Conservation (phyloP, 2,797 vertebrate species). For the Amblyraja radiata region DNA sequence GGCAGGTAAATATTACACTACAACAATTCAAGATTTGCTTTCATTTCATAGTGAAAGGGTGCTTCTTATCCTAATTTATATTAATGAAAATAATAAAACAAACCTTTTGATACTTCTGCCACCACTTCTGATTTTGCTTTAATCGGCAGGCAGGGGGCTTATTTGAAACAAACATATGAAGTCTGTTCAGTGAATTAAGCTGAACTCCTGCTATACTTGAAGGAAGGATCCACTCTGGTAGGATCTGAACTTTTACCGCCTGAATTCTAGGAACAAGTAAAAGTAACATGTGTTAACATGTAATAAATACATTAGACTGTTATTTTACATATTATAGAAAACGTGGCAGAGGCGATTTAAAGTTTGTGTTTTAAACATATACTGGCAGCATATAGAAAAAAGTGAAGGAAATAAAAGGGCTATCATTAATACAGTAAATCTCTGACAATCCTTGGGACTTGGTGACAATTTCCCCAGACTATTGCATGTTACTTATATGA, state of each 20-base stretch:
- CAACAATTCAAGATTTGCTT: neutral
- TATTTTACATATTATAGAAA: neutral
- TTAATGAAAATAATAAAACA: constrained; percentile 35
- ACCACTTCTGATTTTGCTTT: constrained; percentile 66
- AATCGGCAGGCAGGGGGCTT: constrained; percentile 60
- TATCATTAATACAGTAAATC: neutral
- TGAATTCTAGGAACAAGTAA: constrained; percentile 66
- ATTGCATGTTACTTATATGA: too few species aligned
- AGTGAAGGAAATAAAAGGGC: neutral
- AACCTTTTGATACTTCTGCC: constrained; percentile 82
- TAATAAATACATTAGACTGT: neutral
- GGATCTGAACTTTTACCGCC: constrained; percentile 92
- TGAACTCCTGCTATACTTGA: constrained; percentile 81
- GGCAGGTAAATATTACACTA: neutral
- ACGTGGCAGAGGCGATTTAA: neutral
- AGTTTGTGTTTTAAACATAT: neutral
- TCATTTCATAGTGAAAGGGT: constrained; percentile 45
- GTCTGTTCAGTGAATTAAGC: constrained; percentile 67
- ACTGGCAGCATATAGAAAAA: neutral
- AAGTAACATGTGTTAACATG: neutral
- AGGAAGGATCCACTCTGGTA: constrained; percentile 83
- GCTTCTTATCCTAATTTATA: neutral
- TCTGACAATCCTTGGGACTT: too few species aligned
- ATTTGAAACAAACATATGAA: constrained; percentile 60
- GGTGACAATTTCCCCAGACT: too few species aligned